These are phyloP conservation scores for Telmatochromis sp. DNA, from an alignment of 2,113 vertebrate genomes.

Conservation along the genomic window DNA sequence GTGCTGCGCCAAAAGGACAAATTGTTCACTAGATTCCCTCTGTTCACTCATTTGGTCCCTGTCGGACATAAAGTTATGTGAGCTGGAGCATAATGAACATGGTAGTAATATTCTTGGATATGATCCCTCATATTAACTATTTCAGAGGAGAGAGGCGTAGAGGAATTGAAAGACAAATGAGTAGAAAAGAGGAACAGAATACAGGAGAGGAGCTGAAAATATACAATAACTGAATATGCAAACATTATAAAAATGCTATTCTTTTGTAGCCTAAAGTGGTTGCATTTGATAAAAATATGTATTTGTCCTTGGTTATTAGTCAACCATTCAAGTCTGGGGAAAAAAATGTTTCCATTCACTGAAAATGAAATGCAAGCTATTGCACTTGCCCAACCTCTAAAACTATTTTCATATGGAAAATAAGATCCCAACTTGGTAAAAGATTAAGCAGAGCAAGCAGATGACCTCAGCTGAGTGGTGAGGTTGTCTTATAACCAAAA, in stretches of 20 bases:
- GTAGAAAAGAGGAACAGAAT: too few relatives aligned
- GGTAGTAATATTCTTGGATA: conserved; percentile 24
- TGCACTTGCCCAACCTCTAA: neutral
- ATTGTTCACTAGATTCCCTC: conserved; percentile 38
- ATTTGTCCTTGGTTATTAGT: neutral
- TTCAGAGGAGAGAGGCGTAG: neutral
- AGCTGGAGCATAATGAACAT: conserved; percentile 47
- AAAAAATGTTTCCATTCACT: neutral
- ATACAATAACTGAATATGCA: neutral
- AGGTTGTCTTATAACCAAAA: neutral
- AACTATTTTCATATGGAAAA: neutral
- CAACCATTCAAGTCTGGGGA: neutral
- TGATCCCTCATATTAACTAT: conserved; percentile 27
- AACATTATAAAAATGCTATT: neutral
- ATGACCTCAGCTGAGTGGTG: neutral
- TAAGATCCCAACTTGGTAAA: neutral
- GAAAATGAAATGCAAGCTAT: neutral
- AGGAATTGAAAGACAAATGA: neutral
- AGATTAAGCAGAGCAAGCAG: neutral
- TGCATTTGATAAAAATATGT: neutral
- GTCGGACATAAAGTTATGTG: conserved; percentile 50
- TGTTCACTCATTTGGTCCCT: conserved; percentile 39
- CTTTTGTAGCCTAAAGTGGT: neutral
- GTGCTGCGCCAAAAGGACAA: conserved; percentile 55
- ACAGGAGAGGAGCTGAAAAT: neutral